Evolutionary conservation across 2,888 invertebrate species (phyloP), one percentile per base, ranked within the genome.

Genomic region (Metellina segmentata): DNA sequence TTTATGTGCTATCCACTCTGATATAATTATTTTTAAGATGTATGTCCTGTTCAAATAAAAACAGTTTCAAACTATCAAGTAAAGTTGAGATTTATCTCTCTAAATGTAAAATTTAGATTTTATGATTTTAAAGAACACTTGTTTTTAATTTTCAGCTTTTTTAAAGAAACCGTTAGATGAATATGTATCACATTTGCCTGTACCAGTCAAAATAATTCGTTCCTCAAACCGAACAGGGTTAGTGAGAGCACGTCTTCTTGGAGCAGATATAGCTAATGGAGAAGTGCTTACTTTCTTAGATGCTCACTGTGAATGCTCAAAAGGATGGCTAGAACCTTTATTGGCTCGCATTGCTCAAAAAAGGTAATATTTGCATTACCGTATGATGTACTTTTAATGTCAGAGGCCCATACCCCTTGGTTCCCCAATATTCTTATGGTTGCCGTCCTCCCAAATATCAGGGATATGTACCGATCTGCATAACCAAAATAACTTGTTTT

Each of bases 241-340:
- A 74, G 97, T 98, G 51, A 96, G 97, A 93, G 98, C 98, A 0
- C 96, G 98, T 90, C 95, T 98, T 69, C 95, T 97, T 94, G 98
- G 98, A 77, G 97, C 97, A 0, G 95, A 95, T 81, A 95, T 96
- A 93, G 97, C 97, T 0, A 95, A 95, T 78, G 96, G 98, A 0
- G 94, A 97, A 94, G 97, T 97, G 9, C 95, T 99, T 81, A 97
- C 98, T 6, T 99, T 98, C 94, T 95, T 99, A 16, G 99, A 99
- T 95, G 98, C 98, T 61, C 99, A 99, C 95, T 98, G 98, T 95
- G 98, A 98, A 96, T 98, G 98, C 94, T 97, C 97, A 90, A 96
- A 95, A 94, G 97, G 97, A 16, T 98, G 97, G 97, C 94, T 97
- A 93, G 97, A 97, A 94, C 97, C 97, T 0, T 95, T 98, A 4